Conservation (phyloP, 35 echinoderm and acorn worm genomes). For the Stichopus chloronotus region DNA sequence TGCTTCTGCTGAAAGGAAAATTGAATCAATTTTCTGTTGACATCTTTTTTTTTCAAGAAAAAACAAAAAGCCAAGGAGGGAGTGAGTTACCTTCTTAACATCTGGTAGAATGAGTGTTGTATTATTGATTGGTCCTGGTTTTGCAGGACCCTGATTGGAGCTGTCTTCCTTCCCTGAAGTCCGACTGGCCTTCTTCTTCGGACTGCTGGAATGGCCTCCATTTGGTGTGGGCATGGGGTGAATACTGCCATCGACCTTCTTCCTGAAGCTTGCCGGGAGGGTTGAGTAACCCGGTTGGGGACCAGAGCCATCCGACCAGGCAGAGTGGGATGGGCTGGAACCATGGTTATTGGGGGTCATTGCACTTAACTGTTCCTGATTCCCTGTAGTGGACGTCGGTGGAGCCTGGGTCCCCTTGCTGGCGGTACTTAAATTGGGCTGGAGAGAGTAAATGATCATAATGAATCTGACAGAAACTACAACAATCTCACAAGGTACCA, state of each 20-base stretch:
- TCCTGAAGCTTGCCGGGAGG: slow-evolving; percentile 35
- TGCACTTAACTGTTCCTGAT: slow-evolving; percentile 15
- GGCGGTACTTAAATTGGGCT: background rate
- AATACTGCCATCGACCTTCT: slow-evolving; percentile 44
- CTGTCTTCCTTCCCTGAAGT: background rate
- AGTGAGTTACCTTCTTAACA: slow-evolving; percentile 74
- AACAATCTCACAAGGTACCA: background rate
- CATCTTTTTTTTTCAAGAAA: background rate
- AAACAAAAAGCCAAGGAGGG: background rate
- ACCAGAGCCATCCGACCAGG: background rate
- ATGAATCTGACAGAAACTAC: background rate
- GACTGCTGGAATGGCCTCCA: slow-evolving; percentile 39
- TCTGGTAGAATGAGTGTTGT: slow-evolving; percentile 82
- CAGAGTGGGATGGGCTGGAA: slow-evolving; percentile 17
- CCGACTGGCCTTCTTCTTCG: slow-evolving; percentile 46
- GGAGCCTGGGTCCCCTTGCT: background rate
- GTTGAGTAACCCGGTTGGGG: background rate
- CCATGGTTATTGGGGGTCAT: slow-evolving; percentile 27
- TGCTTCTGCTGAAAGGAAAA: no score
- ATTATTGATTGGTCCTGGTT: slow-evolving; percentile 89
- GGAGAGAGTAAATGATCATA: background rate
- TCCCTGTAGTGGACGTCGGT: background rate
- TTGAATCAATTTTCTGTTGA: no score
- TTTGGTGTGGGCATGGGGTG: background rate
- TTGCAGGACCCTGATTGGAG: slow-evolving; percentile 50